These are phyloP conservation scores for Onychomys arenicola DNA, from an alignment of 2,797 vertebrate genomes.

Conservation along the genomic window DNA sequence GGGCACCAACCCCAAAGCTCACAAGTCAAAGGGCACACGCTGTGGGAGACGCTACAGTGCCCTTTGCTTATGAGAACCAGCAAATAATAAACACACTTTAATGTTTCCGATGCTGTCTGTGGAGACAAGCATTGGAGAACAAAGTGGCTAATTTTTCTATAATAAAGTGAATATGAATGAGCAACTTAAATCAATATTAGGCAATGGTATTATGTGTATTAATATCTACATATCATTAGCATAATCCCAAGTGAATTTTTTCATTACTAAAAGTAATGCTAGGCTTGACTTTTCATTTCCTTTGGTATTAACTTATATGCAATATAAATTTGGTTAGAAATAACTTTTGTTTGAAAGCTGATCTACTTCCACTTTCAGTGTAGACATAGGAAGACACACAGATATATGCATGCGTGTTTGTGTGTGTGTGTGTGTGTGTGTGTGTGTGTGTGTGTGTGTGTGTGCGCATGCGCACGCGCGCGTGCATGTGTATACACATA, in stretches of 20 bases:
- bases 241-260: slow-evolving; percentile 75
- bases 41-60: neutral
- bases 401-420: fast-evolving
- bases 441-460: too few species aligned
- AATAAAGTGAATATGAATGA: slow-evolving; percentile 79
- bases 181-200: slow-evolving; percentile 81
- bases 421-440: fast-evolving
- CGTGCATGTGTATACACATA: neutral
- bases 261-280: slow-evolving; percentile 73
- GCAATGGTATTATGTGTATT: slow-evolving; percentile 78
- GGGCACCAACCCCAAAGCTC: neutral
- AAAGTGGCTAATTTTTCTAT: slow-evolving; percentile 72
- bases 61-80: slow-evolving; percentile 23
- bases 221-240: slow-evolving; percentile 78
- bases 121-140: slow-evolving; percentile 50
- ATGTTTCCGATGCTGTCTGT: neutral
- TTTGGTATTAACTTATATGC: slow-evolving; percentile 66
- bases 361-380: slow-evolving; percentile 23
- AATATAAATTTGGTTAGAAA: slow-evolving; percentile 70
- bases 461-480: too few species aligned
- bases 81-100: slow-evolving; percentile 69
- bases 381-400: neutral
- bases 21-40: neutral
- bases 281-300: slow-evolving; percentile 75
- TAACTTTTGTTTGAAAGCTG: slow-evolving; percentile 67